These are phyloP conservation scores for Nothocercus julius DNA, from an alignment of 2,113 vertebrate genomes.

Conservation along the genomic window DNA sequence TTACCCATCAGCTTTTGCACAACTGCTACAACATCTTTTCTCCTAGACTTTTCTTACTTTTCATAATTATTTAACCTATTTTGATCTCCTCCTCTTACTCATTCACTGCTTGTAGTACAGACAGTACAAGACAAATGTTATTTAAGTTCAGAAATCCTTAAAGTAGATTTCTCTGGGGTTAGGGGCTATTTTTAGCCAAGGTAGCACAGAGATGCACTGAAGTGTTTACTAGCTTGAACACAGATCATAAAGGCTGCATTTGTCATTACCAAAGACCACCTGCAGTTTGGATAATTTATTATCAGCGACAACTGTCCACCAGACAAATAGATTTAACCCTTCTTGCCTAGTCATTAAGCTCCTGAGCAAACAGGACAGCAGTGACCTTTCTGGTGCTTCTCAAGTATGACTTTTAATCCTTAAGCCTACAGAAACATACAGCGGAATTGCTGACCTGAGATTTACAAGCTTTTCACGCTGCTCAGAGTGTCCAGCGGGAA, in stretches of 20 bases:
- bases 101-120: neutral
- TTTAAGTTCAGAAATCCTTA: slow-evolving; percentile 42
- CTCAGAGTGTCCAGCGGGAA: neutral
- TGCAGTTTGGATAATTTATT: slow-evolving; percentile 69
- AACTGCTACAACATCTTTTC: neutral
- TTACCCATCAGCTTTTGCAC: neutral
- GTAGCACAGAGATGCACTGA: slow-evolving; percentile 21
- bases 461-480: neutral
- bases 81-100: neutral
- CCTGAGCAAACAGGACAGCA: neutral
- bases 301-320: slow-evolving; percentile 47
- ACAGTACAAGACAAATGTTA: slow-evolving; percentile 3
- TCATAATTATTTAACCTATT: neutral
- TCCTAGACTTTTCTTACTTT: neutral
- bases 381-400: neutral
- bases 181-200: slow-evolving; percentile 55
- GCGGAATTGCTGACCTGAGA: neutral
- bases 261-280: slow-evolving; percentile 62
- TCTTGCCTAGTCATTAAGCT: neutral
- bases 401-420: neutral
- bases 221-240: slow-evolving; percentile 68
- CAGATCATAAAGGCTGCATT: slow-evolving; percentile 60
- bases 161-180: slow-evolving; percentile 39
- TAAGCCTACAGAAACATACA: neutral
- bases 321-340: slow-evolving; percentile 56